These are phyloP conservation scores for Phymanthus crucifer DNA, from an alignment of 92 coral and sea anemone species.

Conservation along the genomic window DNA sequence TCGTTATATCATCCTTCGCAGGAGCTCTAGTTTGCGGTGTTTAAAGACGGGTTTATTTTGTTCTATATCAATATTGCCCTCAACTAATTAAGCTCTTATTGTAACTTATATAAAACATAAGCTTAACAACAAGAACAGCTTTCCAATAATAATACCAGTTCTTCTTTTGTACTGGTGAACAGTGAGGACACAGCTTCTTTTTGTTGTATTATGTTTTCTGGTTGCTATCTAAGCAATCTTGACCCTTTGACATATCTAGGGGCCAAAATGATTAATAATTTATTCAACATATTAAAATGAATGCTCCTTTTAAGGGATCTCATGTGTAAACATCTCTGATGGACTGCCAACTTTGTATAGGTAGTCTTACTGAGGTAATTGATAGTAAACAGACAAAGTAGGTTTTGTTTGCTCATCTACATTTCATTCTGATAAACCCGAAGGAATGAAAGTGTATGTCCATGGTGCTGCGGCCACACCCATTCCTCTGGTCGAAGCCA, in stretches of 20 bases:
- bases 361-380: too few species aligned
- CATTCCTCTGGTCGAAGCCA: conserved; percentile 74
- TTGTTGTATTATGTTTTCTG: not conserved
- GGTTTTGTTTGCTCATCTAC: too few species aligned
- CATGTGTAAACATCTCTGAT: too few species aligned
- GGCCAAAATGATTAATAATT: not conserved
- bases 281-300: not conserved
- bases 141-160: too few species aligned
- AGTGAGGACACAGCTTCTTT: not conserved
- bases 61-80: too few species aligned
- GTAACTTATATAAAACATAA: too few species aligned
- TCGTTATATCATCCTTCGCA: not conserved
- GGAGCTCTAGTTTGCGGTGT: not conserved
- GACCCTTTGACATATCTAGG: not conserved
- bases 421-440: not conserved
- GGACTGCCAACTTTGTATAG: too few species aligned
- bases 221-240: not conserved
- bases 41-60: not conserved
- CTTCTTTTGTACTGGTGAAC: not conserved
- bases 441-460: conserved; percentile 87
- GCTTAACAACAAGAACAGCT: too few species aligned
- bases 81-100: too few species aligned
- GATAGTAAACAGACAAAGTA: too few species aligned
- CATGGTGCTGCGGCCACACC: conserved; percentile 98
- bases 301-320: not conserved